phyloP scores from a whole-genome alignment of 1,140 invertebrate species.

The Pseudomyrmex pallidus region DNA sequence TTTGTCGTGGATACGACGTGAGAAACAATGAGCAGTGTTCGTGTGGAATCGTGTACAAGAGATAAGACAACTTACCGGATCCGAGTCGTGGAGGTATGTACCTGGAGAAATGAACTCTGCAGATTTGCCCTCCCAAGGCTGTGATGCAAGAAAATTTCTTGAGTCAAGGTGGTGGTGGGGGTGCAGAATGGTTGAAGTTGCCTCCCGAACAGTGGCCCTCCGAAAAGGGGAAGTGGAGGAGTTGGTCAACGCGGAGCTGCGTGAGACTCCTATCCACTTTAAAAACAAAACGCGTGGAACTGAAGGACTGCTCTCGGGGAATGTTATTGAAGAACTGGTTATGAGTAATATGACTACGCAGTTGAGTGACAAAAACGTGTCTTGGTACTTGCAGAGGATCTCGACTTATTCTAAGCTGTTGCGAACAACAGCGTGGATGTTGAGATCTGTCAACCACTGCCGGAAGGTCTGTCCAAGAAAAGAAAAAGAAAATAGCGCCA shows the following conservation, averaged over 20 bases:
- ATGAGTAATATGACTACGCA: background rate
- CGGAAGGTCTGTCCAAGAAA: background rate
- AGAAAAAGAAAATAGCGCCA: background rate
- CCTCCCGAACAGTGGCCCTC: constrained; percentile 67
- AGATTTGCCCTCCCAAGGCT: constrained; percentile 73
- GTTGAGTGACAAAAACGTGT: background rate
- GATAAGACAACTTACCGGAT: constrained; percentile 26
- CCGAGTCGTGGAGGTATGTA: constrained; percentile 61
- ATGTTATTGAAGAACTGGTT: background rate
- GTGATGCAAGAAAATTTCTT: constrained; percentile 65
- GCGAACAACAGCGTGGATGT: background rate
- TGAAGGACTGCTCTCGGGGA: too few relatives aligned
- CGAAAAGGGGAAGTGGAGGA: constrained; percentile 34
- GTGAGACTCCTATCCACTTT: background rate
- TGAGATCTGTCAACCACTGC: background rate
- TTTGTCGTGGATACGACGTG: constrained; percentile 45
- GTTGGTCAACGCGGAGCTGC: constrained; percentile 53
- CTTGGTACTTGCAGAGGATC: background rate
- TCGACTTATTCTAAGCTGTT: background rate
- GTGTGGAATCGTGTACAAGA: constrained; percentile 55
- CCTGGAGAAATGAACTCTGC: constrained; percentile 34
- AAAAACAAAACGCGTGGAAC: background rate
- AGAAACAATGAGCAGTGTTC: constrained; percentile 43
- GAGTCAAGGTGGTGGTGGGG: constrained; percentile 72
- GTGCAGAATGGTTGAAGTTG: constrained; percentile 71